These are phyloP conservation scores for Halcyon chelicuti DNA, from an alignment of 2,797 vertebrate genomes.

Conservation along the genomic window DNA sequence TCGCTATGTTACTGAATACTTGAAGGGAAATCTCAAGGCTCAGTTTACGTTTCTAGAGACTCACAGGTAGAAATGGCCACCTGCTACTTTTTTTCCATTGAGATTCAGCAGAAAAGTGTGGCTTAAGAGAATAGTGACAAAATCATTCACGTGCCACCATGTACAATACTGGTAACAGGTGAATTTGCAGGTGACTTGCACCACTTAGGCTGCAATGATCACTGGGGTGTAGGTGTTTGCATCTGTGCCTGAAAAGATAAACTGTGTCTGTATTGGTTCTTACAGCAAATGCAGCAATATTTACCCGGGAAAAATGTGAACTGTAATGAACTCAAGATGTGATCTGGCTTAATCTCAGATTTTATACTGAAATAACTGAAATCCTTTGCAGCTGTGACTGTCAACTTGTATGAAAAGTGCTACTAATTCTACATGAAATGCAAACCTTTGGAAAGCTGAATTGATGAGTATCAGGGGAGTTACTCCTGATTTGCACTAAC, in stretches of 20 bases:
- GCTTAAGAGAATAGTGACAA: not conserved
- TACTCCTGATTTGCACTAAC: not conserved
- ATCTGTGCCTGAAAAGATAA: not conserved
- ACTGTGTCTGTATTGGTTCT: not conserved
- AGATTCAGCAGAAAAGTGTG: not conserved
- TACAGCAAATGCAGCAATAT: not conserved
- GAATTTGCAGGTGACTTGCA: not conserved
- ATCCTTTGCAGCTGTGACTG: not conserved
- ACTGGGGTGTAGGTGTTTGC: not conserved
- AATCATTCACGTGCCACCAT: fast-evolving
- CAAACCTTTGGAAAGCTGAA: not conserved
- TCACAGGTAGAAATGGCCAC: not conserved
- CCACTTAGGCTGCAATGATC: not conserved
- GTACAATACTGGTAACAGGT: not conserved
- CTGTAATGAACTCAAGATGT: not conserved
- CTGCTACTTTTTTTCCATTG: not conserved
- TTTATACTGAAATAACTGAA: not conserved
- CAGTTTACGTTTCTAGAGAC: not conserved
- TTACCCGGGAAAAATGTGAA: not conserved
- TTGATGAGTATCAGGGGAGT: fast-evolving
- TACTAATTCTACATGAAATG: not conserved
- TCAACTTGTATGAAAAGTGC: not conserved
- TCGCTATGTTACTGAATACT: not conserved
- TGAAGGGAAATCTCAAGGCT: not conserved
- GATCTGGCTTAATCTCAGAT: not conserved